Conservation (phyloP, 2,797 vertebrate genomes). For the Pangasius mekongensis region DNA sequence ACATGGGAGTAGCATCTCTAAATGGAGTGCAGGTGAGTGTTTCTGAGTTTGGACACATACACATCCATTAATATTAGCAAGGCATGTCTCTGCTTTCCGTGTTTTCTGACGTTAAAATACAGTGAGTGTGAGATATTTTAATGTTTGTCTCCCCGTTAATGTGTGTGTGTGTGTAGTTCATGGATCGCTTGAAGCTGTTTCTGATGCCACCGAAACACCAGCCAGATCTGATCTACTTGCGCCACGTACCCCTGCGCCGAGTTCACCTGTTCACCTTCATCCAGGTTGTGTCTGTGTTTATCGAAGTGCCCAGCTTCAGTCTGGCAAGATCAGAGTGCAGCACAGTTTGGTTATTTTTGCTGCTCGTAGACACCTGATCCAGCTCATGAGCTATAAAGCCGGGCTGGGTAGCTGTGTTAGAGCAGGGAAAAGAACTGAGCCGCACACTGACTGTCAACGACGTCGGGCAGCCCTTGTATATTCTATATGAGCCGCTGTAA, state of each 20-base stretch:
- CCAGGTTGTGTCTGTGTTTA: constrained; percentile 67
- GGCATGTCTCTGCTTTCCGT: neutral
- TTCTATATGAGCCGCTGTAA: neutral
- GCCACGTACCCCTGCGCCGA: constrained; percentile 93
- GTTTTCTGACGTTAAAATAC: neutral
- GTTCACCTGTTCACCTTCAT: constrained; percentile 98
- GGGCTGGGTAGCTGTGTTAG: neutral
- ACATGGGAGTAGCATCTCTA: constrained; percentile 97
- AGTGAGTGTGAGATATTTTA: neutral
- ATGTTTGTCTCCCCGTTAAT: neutral
- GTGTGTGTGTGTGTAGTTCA: constrained; percentile 79
- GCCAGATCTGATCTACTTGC: constrained; percentile 97
- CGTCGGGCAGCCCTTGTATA: neutral
- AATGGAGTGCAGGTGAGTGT: constrained; percentile 93
- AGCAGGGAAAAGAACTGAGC: neutral
- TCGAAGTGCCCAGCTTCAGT: neutral
- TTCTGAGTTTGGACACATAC: neutral
- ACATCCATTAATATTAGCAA: neutral
- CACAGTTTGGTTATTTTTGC: neutral
- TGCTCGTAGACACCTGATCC: neutral
- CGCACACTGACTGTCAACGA: neutral
- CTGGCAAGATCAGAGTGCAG: neutral
- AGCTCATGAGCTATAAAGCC: neutral
- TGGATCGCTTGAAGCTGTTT: constrained; percentile 95
- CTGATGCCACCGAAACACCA: constrained; percentile 98